Evolutionary conservation across 30 jellyfish, hydroid and myxozoan species (phyloP), one percentile per base, ranked within the genome.

Genomic region (Aurelia sp.): DNA sequence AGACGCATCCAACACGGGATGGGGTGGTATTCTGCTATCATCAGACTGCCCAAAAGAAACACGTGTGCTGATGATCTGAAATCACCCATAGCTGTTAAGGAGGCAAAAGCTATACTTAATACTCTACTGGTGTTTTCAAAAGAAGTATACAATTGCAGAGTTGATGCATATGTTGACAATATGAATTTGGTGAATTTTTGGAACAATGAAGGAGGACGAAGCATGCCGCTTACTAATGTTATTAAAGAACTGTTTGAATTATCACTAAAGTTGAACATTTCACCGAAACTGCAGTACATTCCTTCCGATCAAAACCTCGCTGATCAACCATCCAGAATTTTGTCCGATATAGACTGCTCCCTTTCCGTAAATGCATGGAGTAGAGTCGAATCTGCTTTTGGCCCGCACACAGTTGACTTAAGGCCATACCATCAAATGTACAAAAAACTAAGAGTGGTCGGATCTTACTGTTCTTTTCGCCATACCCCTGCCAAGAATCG

Each of bases 381-480:
- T 15, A 41, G 27, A 13, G 80, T 70, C 18, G 80, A 70, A 6
- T 5, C 41, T 8, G 63, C 40, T 33, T 70, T 31, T 33, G 80
- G 80, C 52, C 80, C 62, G 3, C 80, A 70, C n/a, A 33, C 65
- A 59, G 2, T 70, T 20, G 80, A 70, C 21, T 17, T 70, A 6
- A 70, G 80, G 80, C 80, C 33, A 12, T 70, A 6, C 80, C 80
- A 17, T 70, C 80, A 16, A 70, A 70, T 15, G 80, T 23, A 22
- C 13, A 16, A 0, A 33, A 0, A 30, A 20, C 63, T 30, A 62
- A 37, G 48, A 37, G 48, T 6, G 48, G 48, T 37, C 48, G 9
- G 48, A 37, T 37, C 48, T 37, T 35, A 16, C 9, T 11, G 80
- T 70, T 70, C 63, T 70, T 37, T 18, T 70, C 80, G 11, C 55